Evolutionary conservation across 2,113 vertebrate genomes (phyloP), one percentile per base, ranked within the genome.

Genomic region (Mesembrinibis cayennensis): DNA sequence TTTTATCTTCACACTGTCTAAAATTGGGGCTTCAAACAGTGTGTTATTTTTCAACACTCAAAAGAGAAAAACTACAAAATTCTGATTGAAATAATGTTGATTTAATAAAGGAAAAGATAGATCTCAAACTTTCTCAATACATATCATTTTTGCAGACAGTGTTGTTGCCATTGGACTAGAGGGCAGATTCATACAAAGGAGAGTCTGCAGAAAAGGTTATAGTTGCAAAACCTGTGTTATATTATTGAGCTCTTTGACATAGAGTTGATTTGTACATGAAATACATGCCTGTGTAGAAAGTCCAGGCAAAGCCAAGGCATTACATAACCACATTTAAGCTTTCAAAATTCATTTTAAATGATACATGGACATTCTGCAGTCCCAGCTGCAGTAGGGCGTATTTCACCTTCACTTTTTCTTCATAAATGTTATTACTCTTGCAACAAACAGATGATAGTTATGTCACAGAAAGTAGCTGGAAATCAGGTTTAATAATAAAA

Each of bases 281-380:
- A 92, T 87, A 82, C 38, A 7, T 52, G 44, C n/a, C 36, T 82
- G 6, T 87, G 86, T 61, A 82, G 76, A 88, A 93, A 87, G 70
- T 67, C 83, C 73, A 73, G 20, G 45, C 65, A 72, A 93, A 77
- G 87, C 56, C 61, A 93, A 65, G 53, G 34, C 44, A 45, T 93
- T 95, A 82, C n/a, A 59, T 89, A 96, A 90, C 58, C 44, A 40
- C 44, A 81, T 73, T 96, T 88, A 88, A 92, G 44, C 63, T 88
- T 95, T 83, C 0, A 0, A 90, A 97, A 89, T 71, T 90, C 1
- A 65, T 94, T 94, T 92, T 78, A 78, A 81, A 69, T 77, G 73
- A 38, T 87, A 62, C 10, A 63, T 67, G 76, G 87, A 71, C 26
- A 26, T 83, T 89, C 56, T 92, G 61, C 49, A 19, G 26, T 77